These are phyloP conservation scores for Phengaris alcon DNA, from an alignment of 2,888 invertebrate genomes.

Conservation along the genomic window DNA sequence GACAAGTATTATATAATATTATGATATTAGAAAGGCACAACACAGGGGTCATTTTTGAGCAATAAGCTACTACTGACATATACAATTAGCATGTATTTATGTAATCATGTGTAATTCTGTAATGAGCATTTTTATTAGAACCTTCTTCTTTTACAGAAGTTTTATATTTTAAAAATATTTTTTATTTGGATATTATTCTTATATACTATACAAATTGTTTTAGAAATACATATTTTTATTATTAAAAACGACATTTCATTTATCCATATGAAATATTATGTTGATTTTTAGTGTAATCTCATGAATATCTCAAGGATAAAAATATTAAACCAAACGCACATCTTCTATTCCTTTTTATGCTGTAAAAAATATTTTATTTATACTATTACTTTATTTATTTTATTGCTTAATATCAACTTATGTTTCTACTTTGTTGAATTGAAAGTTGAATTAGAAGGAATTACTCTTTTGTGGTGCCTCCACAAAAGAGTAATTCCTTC, in stretches of 20 bases:
- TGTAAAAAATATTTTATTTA: neutral
- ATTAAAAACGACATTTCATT: too few relatives aligned
- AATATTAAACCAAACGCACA: neutral
- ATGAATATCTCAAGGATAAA: neutral
- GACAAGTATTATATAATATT: slow-evolving; percentile 46
- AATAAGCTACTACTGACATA: slow-evolving; percentile 18
- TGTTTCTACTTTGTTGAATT: too few relatives aligned
- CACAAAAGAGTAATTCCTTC: too few relatives aligned
- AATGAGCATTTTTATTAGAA: neutral
- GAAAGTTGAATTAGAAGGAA: too few relatives aligned
- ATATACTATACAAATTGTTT: neutral
- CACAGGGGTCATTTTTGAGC: slow-evolving; percentile 39
- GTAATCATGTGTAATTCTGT: neutral
- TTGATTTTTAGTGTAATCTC: neutral
- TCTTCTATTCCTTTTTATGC: neutral
- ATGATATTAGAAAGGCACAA: slow-evolving; percentile 50
- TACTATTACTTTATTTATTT: neutral
- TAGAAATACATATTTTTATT: neutral
- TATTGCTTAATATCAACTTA: too few relatives aligned
- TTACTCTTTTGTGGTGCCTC: too few relatives aligned
- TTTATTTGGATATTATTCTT: neutral
- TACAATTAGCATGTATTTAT: neutral
- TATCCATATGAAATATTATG: neutral
- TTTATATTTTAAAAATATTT: neutral
- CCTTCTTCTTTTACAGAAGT: neutral